phyloP scores from a whole-genome alignment of 2,888 invertebrate genomes.

The Uloborus plumipes region DNA sequence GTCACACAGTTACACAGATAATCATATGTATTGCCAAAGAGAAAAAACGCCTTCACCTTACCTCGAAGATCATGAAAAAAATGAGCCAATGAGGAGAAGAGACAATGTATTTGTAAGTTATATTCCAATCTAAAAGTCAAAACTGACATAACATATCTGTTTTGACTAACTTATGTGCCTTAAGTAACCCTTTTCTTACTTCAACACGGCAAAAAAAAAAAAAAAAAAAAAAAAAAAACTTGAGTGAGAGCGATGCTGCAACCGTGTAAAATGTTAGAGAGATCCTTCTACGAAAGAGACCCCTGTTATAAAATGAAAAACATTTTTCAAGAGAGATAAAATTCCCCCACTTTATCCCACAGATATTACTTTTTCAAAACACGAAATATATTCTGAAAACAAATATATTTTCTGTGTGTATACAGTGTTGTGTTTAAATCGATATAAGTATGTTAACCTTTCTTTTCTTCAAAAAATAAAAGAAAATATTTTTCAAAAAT shows the following conservation, averaged over 20 bases:
- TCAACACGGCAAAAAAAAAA: no score
- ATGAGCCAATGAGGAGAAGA: conserved; percentile 37
- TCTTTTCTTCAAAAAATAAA: no score
- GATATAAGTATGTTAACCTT: no score
- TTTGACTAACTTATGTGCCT: not conserved
- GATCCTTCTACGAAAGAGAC: no score
- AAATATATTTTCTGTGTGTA: not conserved
- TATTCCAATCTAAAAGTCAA: not conserved
- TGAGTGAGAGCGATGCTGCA: no score
- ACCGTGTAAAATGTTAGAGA: no score
- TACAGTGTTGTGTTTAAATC: no score
- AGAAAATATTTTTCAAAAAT: no score
- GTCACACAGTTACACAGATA: conserved; percentile 24
- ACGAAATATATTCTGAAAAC: not conserved
- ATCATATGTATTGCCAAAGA: conserved; percentile 43
- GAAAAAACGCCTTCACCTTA: conserved; percentile 49
- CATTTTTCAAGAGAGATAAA: no score
- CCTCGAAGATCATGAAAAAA: conserved; percentile 44
- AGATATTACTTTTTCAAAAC: not conserved
- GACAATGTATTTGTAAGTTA: conserved; percentile 51
- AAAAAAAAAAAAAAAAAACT: no score
- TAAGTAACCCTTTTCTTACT: not conserved
- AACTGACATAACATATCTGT: not conserved
- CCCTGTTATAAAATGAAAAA: no score
- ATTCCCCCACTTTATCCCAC: no score